Conservation (phyloP, 2,797 vertebrate genomes). For the Gadopsis marmoratus region DNA sequence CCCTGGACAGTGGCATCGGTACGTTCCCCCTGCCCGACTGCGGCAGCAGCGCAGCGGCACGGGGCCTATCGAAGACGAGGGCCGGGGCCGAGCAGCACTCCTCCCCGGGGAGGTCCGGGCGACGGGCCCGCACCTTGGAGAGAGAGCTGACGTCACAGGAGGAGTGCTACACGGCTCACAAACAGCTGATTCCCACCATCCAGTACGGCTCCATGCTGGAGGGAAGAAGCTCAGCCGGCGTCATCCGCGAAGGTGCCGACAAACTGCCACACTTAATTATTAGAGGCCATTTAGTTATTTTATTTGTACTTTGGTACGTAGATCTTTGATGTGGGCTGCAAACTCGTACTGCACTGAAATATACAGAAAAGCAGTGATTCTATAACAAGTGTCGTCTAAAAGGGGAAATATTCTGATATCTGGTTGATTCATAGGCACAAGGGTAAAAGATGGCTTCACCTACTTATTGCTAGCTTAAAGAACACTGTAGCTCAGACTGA, state of each 20-base stretch:
- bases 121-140: conserved; percentile 94
- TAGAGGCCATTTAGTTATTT: not conserved
- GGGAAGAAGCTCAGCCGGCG: conserved; percentile 74
- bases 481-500: not conserved
- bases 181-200: conserved; percentile 83
- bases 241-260: conserved; percentile 84
- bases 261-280: not conserved
- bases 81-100: conserved; percentile 86
- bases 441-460: too few relatives aligned
- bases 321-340: not conserved
- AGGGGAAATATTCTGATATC: not conserved
- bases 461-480: not conserved
- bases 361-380: not conserved
- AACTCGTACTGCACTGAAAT: not conserved
- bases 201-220: conserved; percentile 84
- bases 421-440: not conserved
- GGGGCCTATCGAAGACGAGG: conserved; percentile 89
- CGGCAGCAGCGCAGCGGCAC: conserved; percentile 87
- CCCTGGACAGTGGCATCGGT: conserved; percentile 96
- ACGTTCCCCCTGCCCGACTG: conserved; percentile 96
- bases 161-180: conserved; percentile 83
- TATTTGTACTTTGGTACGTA: not conserved
- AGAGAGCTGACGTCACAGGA: conserved; percentile 90
- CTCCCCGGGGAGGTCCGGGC: conserved; percentile 84
- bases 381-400: not conserved